A percentile compares a stretch with the other conserved stretches of the same genome.
These are phyloP conservation scores for Sternarchorhynchus goeldii DNA, from an alignment of 2,797 vertebrate species.

Conservation along the genomic window DNA sequence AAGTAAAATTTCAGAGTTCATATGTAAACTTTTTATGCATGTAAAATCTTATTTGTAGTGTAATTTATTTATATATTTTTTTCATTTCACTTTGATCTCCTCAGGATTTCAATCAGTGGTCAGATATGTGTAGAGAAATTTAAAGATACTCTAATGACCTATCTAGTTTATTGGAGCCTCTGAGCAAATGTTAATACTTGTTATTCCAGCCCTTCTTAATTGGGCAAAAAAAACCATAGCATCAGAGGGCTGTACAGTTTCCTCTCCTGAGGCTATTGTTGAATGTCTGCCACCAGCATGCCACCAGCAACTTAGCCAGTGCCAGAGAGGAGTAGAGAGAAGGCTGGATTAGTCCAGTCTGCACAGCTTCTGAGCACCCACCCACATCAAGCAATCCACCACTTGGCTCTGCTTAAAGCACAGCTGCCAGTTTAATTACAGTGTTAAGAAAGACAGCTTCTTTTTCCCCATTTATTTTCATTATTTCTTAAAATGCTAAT, in stretches of 20 bases:
- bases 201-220: constrained; percentile 46
- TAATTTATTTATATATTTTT: not conserved
- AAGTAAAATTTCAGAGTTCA: too few relatives aligned
- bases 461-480: constrained; percentile 29
- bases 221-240: constrained; percentile 41
- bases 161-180: constrained; percentile 64
- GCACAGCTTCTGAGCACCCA: constrained; percentile 48
- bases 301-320: constrained; percentile 44
- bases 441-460: constrained; percentile 55
- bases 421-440: constrained; percentile 59
- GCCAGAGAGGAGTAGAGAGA: constrained; percentile 34
- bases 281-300: constrained; percentile 50
- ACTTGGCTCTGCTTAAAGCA: constrained; percentile 53
- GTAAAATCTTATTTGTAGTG: too few relatives aligned
- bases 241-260: constrained; percentile 41
- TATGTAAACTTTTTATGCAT: too few relatives aligned
- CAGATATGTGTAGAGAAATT: constrained; percentile 58
- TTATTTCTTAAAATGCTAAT: constrained; percentile 26
- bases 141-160: constrained; percentile 60
- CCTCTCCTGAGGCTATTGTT: constrained; percentile 50
- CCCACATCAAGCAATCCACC: constrained; percentile 43
- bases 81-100: constrained; percentile 60
- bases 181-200: constrained; percentile 59
- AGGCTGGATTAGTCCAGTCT: constrained; percentile 50
- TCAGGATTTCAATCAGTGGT: constrained; percentile 49